Evolutionary conservation across 2,888 invertebrate genomes (phyloP), one percentile per base, ranked within the genome.

Genomic region (Nysson spinosus): DNA sequence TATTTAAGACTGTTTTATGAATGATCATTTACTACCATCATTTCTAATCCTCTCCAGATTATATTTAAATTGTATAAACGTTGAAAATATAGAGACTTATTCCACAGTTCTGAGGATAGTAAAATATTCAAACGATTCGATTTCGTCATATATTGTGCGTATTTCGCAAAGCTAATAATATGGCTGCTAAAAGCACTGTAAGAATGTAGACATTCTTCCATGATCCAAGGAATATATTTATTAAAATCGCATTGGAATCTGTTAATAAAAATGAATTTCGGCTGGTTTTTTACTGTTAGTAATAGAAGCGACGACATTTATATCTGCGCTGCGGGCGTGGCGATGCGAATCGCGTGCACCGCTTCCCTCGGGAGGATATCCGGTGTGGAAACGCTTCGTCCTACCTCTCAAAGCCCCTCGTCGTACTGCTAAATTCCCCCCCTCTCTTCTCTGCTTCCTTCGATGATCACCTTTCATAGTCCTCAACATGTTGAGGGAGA

Each of bases 321-420:
- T 67, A 69, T 72, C 61, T 54, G 58, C 47, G 56, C 43, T 46
- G 30, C 68, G 71, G 75, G 75, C 64, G 72, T 77, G 78, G 75
- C 75, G 76, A 71, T 69, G 78, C 78, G 82, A 79, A 79, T 83
- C 79, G 81, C 79, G 81, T 80, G 81, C 75, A 75, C 68, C 74
- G 73, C 72, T 77, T 80, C 79, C 74, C 79, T 69, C 74, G 80
- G 77, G 79, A 84, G 85, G 84, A 85, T 85, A 85, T 85, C 85
- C 83, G 84, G 83, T 79, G 79, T 83, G 83, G 83, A 85, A 83
- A 83, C 73, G 77, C 78, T 82, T 77, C 78, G 80, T 78, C 77
- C 80, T 71, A 77, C 79, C 57, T 57, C 70, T 43, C 63, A 30
- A 51, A 46, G 26, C 44, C 44, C 26, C 32, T 42, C 49, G 12